Evolutionary conservation across 2,888 invertebrate genomes (phyloP), one percentile per base, ranked within the genome.

Genomic region (Protula sp.): DNA sequence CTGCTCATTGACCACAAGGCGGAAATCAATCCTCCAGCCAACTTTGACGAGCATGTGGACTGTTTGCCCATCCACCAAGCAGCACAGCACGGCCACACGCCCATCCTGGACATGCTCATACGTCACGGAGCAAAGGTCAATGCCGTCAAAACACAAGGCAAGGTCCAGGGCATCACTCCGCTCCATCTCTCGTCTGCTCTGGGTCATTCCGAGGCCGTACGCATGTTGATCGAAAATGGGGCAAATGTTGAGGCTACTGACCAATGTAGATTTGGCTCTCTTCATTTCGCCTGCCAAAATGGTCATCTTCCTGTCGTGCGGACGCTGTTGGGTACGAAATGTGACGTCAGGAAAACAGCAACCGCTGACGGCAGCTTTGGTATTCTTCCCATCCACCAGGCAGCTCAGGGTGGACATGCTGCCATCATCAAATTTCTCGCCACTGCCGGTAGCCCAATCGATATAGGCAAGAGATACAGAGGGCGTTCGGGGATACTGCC

Each of bases 21-120:
- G n/a, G 47, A 51, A 24, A 58, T 63, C 28, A 56, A 63, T 47
- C 22, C 47, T 2, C 24, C 59, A 19, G 67, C 67, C 26, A 52
- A 51, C 3, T 66, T 66, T 55, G 61, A 56, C 30, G 63, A 65
- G 26, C 61, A 66, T 52, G 45, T 29, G 5, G 55, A 62, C 38
- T 63, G 67, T 54, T 31, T 61, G 31, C 61, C 67, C 14, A 29
- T 67, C 14, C 67, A 67, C 54, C 67, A 67, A 53, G 67, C 67
- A 3, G 59, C 67, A 1, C 65, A 66, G 47, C 61, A 67, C 52
- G 67, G 67, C 27, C 65, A 67, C 52, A 53, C 50, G 1, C 27
- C 52, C 3, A 61, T 67, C 30, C 53, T 67, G 9, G 57, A 58
- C 30, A 53, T 63, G 55, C 59, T 67, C 2, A 38, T 63, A 5